A percentile compares a stretch with the other conserved stretches of the same genome.
These are phyloP conservation scores for Poecilus cupreus DNA, from an alignment of 2,888 invertebrate genomes.

Conservation along the genomic window DNA sequence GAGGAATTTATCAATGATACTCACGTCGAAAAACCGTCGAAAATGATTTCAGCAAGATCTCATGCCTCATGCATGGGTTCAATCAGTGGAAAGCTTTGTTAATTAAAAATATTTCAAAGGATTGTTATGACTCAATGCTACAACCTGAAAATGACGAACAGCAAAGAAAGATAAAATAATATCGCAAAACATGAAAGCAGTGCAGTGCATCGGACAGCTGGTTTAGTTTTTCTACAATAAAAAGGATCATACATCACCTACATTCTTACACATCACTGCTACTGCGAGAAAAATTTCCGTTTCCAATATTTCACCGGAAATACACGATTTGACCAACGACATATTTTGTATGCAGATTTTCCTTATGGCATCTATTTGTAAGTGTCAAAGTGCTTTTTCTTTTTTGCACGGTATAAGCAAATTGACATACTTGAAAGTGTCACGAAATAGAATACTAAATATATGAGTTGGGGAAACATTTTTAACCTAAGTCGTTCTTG, in stretches of 20 bases:
- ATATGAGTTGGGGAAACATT: too few relatives aligned
- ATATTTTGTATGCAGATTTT: slow-evolving; percentile 34
- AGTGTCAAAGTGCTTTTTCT: background rate
- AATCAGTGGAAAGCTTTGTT: background rate
- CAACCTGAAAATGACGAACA: background rate
- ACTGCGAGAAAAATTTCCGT: slow-evolving; percentile 9
- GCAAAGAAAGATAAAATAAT: slow-evolving; percentile 8
- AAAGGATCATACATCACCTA: slow-evolving; percentile 30
- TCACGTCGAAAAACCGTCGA: too few relatives aligned
- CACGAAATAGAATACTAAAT: slow-evolving; percentile 3
- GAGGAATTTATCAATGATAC: too few relatives aligned
- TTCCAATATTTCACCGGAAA: slow-evolving; percentile 21
- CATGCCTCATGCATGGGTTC: too few relatives aligned
- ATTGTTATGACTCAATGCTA: background rate
- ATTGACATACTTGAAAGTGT: slow-evolving; percentile 1
- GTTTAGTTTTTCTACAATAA: slow-evolving; percentile 20
- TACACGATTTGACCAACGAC: slow-evolving; percentile 30
- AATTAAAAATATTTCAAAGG: slow-evolving; percentile 8
- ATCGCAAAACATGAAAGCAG: slow-evolving; percentile 12
- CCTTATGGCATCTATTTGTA: background rate
- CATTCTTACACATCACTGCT: slow-evolving; percentile 26
- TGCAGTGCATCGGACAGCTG: slow-evolving; percentile 18
- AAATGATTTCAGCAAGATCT: too few relatives aligned
- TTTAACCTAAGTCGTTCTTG: too few relatives aligned
- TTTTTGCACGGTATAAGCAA: background rate